A percentile compares a stretch with the other conserved stretches of the same genome.
Conservation (phyloP, 1,140 invertebrate genomes). For the Danaus plexippus region DNA sequence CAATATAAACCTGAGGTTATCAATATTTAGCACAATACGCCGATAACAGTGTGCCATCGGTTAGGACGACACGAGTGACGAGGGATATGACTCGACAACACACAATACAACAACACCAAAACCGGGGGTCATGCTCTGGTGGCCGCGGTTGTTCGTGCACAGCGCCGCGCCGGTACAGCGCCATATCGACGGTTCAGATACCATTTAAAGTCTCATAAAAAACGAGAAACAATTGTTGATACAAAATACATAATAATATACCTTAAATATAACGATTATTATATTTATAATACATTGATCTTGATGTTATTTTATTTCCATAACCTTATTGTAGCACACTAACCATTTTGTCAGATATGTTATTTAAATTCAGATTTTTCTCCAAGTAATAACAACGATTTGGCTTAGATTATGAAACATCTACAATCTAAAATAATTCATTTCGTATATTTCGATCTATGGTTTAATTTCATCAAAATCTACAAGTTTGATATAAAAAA, state of each 20-base stretch:
- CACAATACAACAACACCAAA: slow-evolving; percentile 53
- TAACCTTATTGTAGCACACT: slow-evolving; percentile 70
- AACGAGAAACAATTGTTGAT: slow-evolving; percentile 62
- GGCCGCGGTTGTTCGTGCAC: slow-evolving; percentile 51
- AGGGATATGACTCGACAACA: too few relatives aligned
- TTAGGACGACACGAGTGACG: too few relatives aligned
- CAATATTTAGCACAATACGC: slow-evolving; percentile 43
- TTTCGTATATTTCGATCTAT: slow-evolving; percentile 40
- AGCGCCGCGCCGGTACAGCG: slow-evolving; percentile 38
- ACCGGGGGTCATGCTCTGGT: slow-evolving; percentile 6
- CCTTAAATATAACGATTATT: slow-evolving; percentile 64
- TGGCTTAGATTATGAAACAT: slow-evolving; percentile 55
- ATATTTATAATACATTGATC: slow-evolving; percentile 69
- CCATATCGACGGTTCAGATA: slow-evolving; percentile 39
- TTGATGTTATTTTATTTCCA: slow-evolving; percentile 58
- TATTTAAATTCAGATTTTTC: slow-evolving; percentile 70
- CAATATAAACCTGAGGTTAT: slow-evolving; percentile 48
- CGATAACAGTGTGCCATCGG: slow-evolving; percentile 45
- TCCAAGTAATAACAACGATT: slow-evolving; percentile 63
- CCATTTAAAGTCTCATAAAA: slow-evolving; percentile 63
- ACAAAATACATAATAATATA: slow-evolving; percentile 67
- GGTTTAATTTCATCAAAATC: slow-evolving; percentile 40
- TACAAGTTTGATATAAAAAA: slow-evolving; percentile 32
- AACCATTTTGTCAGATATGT: slow-evolving; percentile 72
- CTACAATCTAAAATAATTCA: slow-evolving; percentile 45